Evolutionary conservation across 1,140 invertebrate species (phyloP), one percentile per base, ranked within the genome.

Genomic region (Melanaphis sacchari): DNA sequence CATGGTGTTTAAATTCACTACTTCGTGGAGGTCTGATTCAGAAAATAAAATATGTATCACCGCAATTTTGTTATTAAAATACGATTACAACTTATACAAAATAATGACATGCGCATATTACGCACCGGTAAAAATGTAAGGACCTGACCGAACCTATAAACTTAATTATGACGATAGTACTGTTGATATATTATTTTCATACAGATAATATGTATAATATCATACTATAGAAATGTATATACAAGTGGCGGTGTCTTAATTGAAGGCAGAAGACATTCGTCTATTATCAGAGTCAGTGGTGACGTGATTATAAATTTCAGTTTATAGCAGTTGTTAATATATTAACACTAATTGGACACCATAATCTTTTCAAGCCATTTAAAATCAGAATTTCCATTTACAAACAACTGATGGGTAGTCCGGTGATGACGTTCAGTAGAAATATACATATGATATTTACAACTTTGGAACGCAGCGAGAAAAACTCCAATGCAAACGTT

Each of bases 1-100:
- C 54, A 90, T 54, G 52, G 89, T 90, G 26, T 90, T 90, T 66
- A 31, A 66, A 90, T 66, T n/a, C 89, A 66, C 89, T 43, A 41
- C 89, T 90, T 66, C 59, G n/a, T n/a, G 89, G 89, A 66, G 89
- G 89, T 90, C 89, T 40, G n/a, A 90, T 1, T n/a, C 21, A 41
- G 31, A 40, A 21, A 3, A 11, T 76, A 43, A n/a, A n/a, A 6
- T 43, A 18, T 49, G 31, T 49, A 6, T 15, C 46, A 87, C 1
- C 8, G 6, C 41, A 87, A 52, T 89, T n/a, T 76, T 18, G 59
- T 15, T 76, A 76, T 76, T 76, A 76, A 76, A 76, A 76, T 76
- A 76, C 59, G 4, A 76, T 36, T 76, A 76, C 31, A 18, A 76
- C 31, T 76, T 4, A n/a, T 76, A 18, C 15, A 21, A 76, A n/a